Conservation (phyloP, 92 coral and sea anemone genomes). For the Parazoanthus swiftii region DNA sequence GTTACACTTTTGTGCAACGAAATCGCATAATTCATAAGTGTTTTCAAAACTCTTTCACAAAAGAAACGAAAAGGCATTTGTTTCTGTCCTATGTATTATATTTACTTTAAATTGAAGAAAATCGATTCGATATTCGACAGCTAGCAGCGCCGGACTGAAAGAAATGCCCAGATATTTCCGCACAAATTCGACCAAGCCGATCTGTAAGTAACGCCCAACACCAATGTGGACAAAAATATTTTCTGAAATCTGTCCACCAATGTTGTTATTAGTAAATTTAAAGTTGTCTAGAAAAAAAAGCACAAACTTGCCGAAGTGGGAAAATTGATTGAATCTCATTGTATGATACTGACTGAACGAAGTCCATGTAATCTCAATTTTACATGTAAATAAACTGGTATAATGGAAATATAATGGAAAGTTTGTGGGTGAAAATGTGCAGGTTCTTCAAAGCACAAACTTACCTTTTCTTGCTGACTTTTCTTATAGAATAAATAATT, state of each 20-base stretch:
- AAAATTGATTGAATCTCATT: constrained; percentile 39
- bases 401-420: constrained; percentile 38
- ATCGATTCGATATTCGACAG: constrained; percentile 29
- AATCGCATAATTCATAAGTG: constrained; percentile 41
- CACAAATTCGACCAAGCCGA: constrained; percentile 24
- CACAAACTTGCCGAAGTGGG: constrained; percentile 35
- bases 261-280: constrained; percentile 36
- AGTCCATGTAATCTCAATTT: constrained; percentile 78
- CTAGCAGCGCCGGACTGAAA: constrained; percentile 43
- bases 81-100: constrained; percentile 59
- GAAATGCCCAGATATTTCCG: constrained; percentile 34
- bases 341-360: constrained; percentile 70
- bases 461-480: background rate
- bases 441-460: background rate
- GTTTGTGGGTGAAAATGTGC: constrained; percentile 37
- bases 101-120: constrained; percentile 46
- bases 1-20: constrained; percentile 50
- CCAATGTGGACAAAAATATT: constrained; percentile 18
- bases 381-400: constrained; percentile 93
- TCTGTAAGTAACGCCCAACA: constrained; percentile 20
- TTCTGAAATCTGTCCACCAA: constrained; percentile 24
- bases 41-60: constrained; percentile 66
- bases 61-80: constrained; percentile 65
- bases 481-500: constrained; percentile 2
- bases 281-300: constrained; percentile 30